phyloP scores from a whole-genome alignment of 2,888 invertebrate species.

The Anorthoa munda region DNA sequence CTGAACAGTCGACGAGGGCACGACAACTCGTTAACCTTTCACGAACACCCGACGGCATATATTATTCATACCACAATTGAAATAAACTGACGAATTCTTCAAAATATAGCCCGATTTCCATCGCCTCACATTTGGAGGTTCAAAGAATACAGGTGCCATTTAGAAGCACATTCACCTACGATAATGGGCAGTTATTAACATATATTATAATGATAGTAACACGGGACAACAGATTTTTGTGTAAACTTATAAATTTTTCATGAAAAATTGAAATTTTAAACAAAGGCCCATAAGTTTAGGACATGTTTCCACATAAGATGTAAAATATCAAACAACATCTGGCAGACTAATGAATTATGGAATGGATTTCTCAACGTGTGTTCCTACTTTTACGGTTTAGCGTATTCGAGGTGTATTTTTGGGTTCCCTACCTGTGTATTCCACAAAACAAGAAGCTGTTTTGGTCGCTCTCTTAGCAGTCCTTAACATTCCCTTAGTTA shows the following conservation, averaged over 20 bases:
- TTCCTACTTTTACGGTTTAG: conserved; percentile 19
- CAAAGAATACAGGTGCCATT: conserved; percentile 67
- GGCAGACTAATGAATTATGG: conserved; percentile 61
- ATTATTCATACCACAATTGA: conserved; percentile 82
- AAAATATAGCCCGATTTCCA: conserved; percentile 58
- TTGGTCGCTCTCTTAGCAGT: background rate
- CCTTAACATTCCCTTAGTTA: no score
- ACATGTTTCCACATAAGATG: conserved; percentile 31
- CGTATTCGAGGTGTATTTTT: background rate
- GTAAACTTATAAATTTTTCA: conserved; percentile 58
- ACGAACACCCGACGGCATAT: conserved; percentile 76
- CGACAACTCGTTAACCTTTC: conserved; percentile 87
- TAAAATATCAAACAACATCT: conserved; percentile 60
- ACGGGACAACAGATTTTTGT: conserved; percentile 59
- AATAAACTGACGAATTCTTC: conserved; percentile 70
- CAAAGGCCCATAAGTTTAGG: conserved; percentile 23
- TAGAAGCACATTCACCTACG: conserved; percentile 63
- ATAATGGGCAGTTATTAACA: conserved; percentile 58
- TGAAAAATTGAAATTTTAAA: conserved; percentile 54
- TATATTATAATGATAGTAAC: conserved; percentile 65
- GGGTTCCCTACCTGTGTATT: conserved; percentile 16
- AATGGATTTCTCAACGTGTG: conserved; percentile 21
- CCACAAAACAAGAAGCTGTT: background rate
- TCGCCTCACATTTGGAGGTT: conserved; percentile 38
- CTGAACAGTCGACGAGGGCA: conserved; percentile 67